Evolutionary conservation across 2,888 invertebrate genomes (phyloP).

Genomic region (Leptinotarsa tumamoca): DNA sequence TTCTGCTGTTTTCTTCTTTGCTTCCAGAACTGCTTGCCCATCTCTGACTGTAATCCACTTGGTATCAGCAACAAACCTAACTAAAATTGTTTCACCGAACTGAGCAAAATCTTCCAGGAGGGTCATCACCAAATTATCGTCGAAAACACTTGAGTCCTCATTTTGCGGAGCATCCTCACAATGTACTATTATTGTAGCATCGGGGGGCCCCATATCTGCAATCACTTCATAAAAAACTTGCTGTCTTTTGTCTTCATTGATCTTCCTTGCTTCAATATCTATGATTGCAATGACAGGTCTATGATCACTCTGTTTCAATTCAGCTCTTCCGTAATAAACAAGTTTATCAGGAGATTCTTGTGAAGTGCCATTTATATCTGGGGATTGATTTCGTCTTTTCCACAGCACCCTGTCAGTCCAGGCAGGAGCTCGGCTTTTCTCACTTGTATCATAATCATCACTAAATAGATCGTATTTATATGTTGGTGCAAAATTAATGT

Average conservation of each 20-base stretch:
- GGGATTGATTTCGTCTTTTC: conserved; percentile 82
- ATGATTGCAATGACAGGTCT: conserved; percentile 94
- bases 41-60: conserved; percentile 94
- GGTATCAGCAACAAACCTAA: conserved; percentile 88
- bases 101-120: conserved; percentile 84
- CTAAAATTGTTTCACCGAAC: conserved; percentile 90
- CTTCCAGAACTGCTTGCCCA: conserved; percentile 87
- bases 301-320: conserved; percentile 97
- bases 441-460: conserved; percentile 99
- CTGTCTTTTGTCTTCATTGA: conserved; percentile 82
- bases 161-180: conserved; percentile 54
- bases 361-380: conserved; percentile 73
- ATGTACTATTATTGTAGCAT: conserved; percentile 89
- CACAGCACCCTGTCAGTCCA: conserved; percentile 99
- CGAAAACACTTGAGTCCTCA: conserved; percentile 74
- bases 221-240: conserved; percentile 85
- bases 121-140: conserved; percentile 83
- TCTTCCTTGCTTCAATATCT: conserved; percentile 86
- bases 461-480: conserved; percentile 99
- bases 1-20: too few species aligned
- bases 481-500: conserved; percentile 92
- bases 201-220: conserved; percentile 91
- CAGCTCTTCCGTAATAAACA: conserved; percentile 91
- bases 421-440: conserved; percentile 96
- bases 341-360: conserved; percentile 80